Evolutionary conservation across 2,888 invertebrate species (phyloP).

Genomic region (Bruchidius siliquastri): DNA sequence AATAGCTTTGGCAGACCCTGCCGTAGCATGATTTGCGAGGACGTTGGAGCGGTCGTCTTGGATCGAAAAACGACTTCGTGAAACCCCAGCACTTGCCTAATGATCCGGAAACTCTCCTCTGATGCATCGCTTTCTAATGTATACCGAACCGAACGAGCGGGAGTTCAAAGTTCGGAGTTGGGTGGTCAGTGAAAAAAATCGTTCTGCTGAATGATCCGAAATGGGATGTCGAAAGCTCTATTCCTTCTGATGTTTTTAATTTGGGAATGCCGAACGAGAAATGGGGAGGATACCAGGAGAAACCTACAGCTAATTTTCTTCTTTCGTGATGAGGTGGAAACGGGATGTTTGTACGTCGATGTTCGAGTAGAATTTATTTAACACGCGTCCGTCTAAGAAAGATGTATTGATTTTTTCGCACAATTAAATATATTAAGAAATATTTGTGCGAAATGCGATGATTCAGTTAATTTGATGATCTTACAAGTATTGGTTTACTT

Average conservation of each 20-base stretch:
- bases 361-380: neutral
- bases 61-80: neutral
- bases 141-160: neutral
- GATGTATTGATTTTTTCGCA: too few relatives aligned
- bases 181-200: neutral
- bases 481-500: too few relatives aligned
- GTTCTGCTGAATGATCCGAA: neutral
- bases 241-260: neutral
- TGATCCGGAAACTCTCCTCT: neutral
- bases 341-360: neutral
- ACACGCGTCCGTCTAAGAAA: neutral
- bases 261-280: neutral
- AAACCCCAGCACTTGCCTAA: neutral
- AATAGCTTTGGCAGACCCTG: neutral
- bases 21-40: neutral
- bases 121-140: neutral
- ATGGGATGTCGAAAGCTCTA: neutral
- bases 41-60: neutral
- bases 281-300: neutral
- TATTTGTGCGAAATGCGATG: too few relatives aligned
- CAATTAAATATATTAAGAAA: too few relatives aligned
- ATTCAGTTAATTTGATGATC: too few relatives aligned
- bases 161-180: neutral
- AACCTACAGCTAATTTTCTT: neutral
- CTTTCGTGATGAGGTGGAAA: neutral